Conservation (phyloP, 2,888 invertebrate species). For the Venusia cambrica region DNA sequence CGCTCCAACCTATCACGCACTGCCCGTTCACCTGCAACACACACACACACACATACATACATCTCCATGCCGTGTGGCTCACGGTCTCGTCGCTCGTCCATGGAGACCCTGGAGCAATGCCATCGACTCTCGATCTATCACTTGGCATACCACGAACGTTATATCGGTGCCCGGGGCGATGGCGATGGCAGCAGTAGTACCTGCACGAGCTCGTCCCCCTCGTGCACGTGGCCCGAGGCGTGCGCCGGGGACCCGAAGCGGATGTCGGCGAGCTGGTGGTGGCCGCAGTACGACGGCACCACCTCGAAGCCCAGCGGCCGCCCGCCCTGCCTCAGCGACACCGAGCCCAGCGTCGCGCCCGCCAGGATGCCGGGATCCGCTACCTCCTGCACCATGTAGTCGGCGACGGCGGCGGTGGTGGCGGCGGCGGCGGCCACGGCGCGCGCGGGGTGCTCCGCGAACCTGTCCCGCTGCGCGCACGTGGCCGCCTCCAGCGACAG, state of each 20-base stretch:
- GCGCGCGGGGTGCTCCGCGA: constrained; percentile 92
- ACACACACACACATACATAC: too few relatives aligned
- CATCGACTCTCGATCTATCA: too few relatives aligned
- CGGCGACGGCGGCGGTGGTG: constrained; percentile 88
- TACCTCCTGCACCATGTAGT: constrained; percentile 88
- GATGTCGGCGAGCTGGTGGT: constrained; percentile 90
- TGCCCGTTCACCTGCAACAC: constrained; percentile 46
- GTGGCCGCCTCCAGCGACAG: constrained; percentile 93
- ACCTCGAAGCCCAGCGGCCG: constrained; percentile 95
- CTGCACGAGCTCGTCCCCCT: constrained; percentile 97
- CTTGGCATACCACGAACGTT: too few relatives aligned
- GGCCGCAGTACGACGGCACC: constrained; percentile 90
- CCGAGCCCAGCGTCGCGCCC: constrained; percentile 94
- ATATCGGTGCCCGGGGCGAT: too few relatives aligned
- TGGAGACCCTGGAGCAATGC: too few relatives aligned
- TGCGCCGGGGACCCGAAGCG: constrained; percentile 96
- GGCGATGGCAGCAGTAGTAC: too few relatives aligned
- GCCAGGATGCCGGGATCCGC: constrained; percentile 95
- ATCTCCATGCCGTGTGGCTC: too few relatives aligned
- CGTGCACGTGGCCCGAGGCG: constrained; percentile 93
- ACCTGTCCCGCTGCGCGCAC: constrained; percentile 93
- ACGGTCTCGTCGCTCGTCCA: too few relatives aligned
- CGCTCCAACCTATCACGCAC: constrained; percentile 64
- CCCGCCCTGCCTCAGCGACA: constrained; percentile 91
- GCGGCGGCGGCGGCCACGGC: constrained; percentile 87